phyloP scores from a whole-genome alignment of 2,888 invertebrate genomes.

The Temnothorax rugatulus region DNA sequence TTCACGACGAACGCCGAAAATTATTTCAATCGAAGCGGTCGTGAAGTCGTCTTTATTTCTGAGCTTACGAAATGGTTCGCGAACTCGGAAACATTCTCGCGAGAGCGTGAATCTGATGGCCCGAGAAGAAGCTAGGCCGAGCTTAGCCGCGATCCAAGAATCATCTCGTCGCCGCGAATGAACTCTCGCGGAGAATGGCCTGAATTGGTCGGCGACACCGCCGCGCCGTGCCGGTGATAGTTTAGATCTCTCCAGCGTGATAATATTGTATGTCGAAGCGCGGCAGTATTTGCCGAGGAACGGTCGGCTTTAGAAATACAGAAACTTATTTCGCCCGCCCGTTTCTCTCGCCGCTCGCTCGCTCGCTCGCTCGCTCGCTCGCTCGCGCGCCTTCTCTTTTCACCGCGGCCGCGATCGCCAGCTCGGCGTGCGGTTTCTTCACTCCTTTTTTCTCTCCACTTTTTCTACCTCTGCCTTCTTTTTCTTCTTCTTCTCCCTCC shows the following conservation, averaged over 20 bases:
- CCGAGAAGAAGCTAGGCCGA: constrained; percentile 24
- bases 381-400: constrained; percentile 30
- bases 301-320: constrained; percentile 74
- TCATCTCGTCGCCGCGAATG: constrained; percentile 56
- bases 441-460: neutral
- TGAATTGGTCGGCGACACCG: constrained; percentile 64
- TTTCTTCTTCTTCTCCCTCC: neutral
- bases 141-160: constrained; percentile 40
- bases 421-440: constrained; percentile 33
- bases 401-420: constrained; percentile 1
- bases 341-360: constrained; percentile 41
- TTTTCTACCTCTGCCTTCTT: neutral
- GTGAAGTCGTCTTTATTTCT: neutral
- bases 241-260: constrained; percentile 81
- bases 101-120: constrained; percentile 5
- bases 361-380: constrained; percentile 31
- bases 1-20: neutral
- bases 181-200: constrained; percentile 18
- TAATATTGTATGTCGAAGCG: constrained; percentile 81
- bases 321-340: constrained; percentile 74
- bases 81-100: neutral
- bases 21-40: neutral
- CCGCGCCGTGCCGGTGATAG: constrained; percentile 66
- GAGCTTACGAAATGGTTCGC: neutral
- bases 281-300: constrained; percentile 77